Conservation (phyloP, 2,888 invertebrate genomes). For the Rotaria socialis region DNA sequence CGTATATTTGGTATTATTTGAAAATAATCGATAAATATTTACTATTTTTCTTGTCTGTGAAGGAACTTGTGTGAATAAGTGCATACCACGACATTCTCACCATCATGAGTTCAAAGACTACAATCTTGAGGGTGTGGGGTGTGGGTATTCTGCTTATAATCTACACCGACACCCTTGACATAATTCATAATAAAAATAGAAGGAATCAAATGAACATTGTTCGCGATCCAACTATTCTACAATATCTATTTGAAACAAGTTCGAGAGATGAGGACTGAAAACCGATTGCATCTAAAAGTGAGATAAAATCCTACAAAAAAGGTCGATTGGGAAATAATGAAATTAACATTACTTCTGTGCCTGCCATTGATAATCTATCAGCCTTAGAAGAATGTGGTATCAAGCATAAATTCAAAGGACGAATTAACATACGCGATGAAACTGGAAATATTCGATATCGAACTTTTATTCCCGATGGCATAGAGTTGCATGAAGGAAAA, state of each 20-base stretch:
- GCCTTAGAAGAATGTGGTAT: not conserved
- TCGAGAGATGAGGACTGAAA: not conserved
- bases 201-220: no score
- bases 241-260: not conserved
- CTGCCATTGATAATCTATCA: not conserved
- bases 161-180: no score
- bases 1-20: not conserved
- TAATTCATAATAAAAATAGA: not conserved
- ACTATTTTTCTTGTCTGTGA: no score
- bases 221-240: not conserved
- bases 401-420: not conserved
- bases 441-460: not conserved
- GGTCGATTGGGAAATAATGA: not conserved
- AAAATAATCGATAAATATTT: no score
- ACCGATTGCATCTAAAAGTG: not conserved
- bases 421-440: not conserved
- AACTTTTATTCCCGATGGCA: not conserved
- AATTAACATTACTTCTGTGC: not conserved
- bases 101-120: no score
- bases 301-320: not conserved
- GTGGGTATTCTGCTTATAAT: no score
- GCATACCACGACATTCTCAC: no score
- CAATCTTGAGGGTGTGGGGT: no score
- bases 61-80: no score
- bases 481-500: slow-evolving; percentile 1